Evolutionary conservation across 2,113 vertebrate species (phyloP), one percentile per base, ranked within the genome.

Genomic region (Danionella cerebrum): DNA sequence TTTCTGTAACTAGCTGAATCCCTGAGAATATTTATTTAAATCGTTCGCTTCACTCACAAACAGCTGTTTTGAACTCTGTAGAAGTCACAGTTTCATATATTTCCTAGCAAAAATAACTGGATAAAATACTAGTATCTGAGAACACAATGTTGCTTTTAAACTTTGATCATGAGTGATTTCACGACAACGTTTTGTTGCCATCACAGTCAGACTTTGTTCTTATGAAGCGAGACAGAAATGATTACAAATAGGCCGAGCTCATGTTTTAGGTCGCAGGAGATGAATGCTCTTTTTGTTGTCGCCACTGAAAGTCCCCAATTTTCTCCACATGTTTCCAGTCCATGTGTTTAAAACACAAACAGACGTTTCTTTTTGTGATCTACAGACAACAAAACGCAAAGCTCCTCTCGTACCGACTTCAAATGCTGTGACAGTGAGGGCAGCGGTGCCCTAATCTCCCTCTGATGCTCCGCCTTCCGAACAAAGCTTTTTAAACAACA

Each of bases 301-400:
- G n/a, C n/a, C n/a, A n/a, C n/a, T 19, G 21, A 24, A 51, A 48
- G 38, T 58, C 60, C 50, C 51, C 21, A 24, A 38, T 55, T 90
- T 82, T n/a, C 47, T 73, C 41, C 27, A 71, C 35, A 33, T 54
- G 79, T 70, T 36, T 72, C 22, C 41, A 84, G 86, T 90, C 85
- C 93, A 95, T 90, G 92, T 92, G 93, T 88, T 89, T 82, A 76
- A 84, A n/a, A n/a, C n/a, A n/a, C n/a, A n/a, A n/a, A n/a, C n/a
- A n/a, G n/a, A n/a, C n/a, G n/a, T n/a, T n/a, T n/a, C n/a, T n/a
- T n/a, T n/a, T n/a, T n/a, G n/a, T n/a, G n/a, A n/a, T n/a, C n/a
- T n/a, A n/a, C n/a, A n/a, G n/a, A n/a, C n/a, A n/a, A n/a, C n/a
- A n/a, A n/a, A n/a, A n/a, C n/a, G n/a, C n/a, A n/a, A n/a, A n/a